Evolutionary conservation across 2,888 invertebrate species (phyloP).

Genomic region (Drosophila paramelanica): DNA sequence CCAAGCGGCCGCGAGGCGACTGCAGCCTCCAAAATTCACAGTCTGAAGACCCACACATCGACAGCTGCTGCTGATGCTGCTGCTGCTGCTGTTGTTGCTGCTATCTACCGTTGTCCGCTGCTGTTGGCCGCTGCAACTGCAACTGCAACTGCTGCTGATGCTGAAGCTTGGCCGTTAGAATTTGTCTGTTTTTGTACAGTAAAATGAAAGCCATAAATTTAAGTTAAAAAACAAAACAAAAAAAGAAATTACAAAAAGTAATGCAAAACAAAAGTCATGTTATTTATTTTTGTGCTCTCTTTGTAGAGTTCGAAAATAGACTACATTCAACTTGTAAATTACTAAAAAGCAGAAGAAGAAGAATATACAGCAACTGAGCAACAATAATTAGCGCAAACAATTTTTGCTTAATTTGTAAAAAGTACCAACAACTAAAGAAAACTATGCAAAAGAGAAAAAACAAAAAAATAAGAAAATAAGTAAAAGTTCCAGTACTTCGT

Average conservation of each 20-base stretch:
- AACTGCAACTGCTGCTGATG: slow-evolving; percentile 28
- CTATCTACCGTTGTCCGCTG: slow-evolving; percentile 16
- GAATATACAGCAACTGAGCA: slow-evolving; percentile 72
- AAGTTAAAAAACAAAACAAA: slow-evolving; percentile 61
- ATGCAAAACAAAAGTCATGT: slow-evolving; percentile 64
- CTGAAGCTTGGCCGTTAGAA: slow-evolving; percentile 59
- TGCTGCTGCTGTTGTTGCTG: slow-evolving; percentile 23
- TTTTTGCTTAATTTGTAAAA: slow-evolving; percentile 83
- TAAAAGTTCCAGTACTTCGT: slow-evolving; percentile 85
- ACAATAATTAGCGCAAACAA: slow-evolving; percentile 79
- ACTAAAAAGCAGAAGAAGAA: slow-evolving; percentile 46
- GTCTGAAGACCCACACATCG: slow-evolving; percentile 27
- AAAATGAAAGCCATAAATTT: slow-evolving; percentile 74
- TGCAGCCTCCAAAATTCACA: slow-evolving; percentile 10
- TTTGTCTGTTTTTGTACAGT: slow-evolving; percentile 78
- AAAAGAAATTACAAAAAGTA: slow-evolving; percentile 38
- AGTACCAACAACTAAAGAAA: slow-evolving; percentile 79
- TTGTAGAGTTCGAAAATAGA: slow-evolving; percentile 41
- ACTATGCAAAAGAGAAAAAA: slow-evolving; percentile 64
- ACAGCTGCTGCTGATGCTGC: slow-evolving; percentile 35
- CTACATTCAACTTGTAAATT: slow-evolving; percentile 76
- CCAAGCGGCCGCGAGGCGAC: slow-evolving; percentile 62
- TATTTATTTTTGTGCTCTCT: slow-evolving; percentile 59
- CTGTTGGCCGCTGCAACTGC: slow-evolving; percentile 14
- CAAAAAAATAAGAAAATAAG: slow-evolving; percentile 69